phyloP scores from a whole-genome alignment of 2,888 invertebrate genomes.

The Tetheella fluctuosa region DNA sequence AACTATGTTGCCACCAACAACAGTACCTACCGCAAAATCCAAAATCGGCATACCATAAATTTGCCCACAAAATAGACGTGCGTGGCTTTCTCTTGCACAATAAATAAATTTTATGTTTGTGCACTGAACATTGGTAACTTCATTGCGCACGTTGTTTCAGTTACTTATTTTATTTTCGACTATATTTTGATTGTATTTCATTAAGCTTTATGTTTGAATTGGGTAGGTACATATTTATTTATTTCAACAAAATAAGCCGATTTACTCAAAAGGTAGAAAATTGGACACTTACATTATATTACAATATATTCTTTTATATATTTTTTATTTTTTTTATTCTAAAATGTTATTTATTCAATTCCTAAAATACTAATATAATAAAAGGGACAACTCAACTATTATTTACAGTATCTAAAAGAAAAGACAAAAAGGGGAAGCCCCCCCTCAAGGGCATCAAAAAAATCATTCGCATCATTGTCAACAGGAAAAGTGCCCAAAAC shows the following conservation, averaged over 20 bases:
- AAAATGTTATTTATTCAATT: no score
- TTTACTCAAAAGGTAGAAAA: background rate
- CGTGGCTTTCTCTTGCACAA: constrained; percentile 66
- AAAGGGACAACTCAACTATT: no score
- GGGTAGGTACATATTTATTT: background rate
- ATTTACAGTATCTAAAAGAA: no score
- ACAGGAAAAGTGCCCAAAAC: no score
- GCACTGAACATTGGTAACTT: constrained; percentile 12
- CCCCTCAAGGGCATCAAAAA: no score
- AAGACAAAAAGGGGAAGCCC: no score
- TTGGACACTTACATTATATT: background rate
- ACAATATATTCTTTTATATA: background rate
- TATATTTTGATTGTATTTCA: background rate
- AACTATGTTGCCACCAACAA: constrained; percentile 50
- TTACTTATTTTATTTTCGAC: constrained; percentile 2
- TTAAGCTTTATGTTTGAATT: background rate
- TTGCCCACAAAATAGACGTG: constrained; percentile 73
- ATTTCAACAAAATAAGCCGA: background rate
- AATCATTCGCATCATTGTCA: no score
- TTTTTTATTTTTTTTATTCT: no score
- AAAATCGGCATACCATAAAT: constrained; percentile 76
- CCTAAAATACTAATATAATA: no score
- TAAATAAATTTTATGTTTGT: constrained; percentile 75
- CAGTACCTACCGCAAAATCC: constrained; percentile 66
- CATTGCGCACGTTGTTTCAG: background rate